A percentile compares a stretch with the other conserved stretches of the same genome.
Conservation (phyloP, 2,888 invertebrate species). For the Maniola hyperantus region DNA sequence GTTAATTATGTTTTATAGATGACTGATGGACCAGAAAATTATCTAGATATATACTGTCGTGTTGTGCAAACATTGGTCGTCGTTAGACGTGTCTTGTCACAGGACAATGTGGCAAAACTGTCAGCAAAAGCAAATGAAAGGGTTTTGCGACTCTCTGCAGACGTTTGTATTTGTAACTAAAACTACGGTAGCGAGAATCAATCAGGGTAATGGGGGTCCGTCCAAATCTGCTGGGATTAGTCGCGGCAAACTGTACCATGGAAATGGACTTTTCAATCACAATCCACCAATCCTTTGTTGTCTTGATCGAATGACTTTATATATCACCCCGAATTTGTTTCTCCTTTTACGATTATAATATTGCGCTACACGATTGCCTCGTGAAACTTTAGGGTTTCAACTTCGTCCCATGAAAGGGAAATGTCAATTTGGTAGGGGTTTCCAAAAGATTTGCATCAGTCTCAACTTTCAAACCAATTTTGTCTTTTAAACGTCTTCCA, state of each 20-base stretch:
- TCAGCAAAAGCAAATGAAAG: conserved; percentile 63
- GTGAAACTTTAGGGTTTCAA: conserved; percentile 36
- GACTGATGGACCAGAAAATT: too few species aligned
- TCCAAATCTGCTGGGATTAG: conserved; percentile 73
- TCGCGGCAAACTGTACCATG: conserved; percentile 55
- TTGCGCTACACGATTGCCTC: conserved; percentile 27
- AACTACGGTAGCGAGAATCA: conserved; percentile 68
- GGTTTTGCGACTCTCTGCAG: conserved; percentile 69
- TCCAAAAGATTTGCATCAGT: conserved; percentile 26
- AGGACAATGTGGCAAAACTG: too few species aligned
- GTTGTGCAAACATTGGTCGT: background rate
- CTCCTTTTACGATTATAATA: conserved; percentile 34
- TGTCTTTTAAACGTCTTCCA: conserved; percentile 15
- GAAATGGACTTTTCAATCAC: conserved; percentile 57
- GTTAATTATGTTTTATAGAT: too few species aligned
- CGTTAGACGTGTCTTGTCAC: too few species aligned
- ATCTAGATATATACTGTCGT: too few species aligned
- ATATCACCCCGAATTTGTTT: conserved; percentile 29
- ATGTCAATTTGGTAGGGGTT: conserved; percentile 32
- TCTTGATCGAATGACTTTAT: conserved; percentile 57
- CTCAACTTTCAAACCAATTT: conserved; percentile 21
- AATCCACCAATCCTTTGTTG: conserved; percentile 54
- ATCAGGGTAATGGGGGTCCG: conserved; percentile 77
- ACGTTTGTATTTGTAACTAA: conserved; percentile 77
- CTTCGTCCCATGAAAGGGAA: conserved; percentile 32